phyloP scores from a whole-genome alignment of 2,797 vertebrate genomes.

The Dallia pectoralis region DNA sequence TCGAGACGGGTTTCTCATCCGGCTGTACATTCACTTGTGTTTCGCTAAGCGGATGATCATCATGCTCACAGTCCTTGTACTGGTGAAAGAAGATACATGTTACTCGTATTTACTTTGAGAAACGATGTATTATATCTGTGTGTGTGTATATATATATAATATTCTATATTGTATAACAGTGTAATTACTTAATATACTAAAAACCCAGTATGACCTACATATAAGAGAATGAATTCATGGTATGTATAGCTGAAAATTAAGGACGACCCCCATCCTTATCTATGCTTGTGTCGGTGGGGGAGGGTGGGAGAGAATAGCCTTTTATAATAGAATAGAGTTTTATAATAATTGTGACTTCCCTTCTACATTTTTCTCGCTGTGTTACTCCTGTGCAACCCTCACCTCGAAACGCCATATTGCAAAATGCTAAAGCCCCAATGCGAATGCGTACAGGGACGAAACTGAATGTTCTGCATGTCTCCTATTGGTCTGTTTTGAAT shows the following conservation, averaged over 20 bases:
- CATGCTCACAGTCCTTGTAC: background rate
- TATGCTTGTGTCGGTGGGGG: background rate
- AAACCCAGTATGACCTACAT: background rate
- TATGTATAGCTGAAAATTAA: slow-evolving; percentile 10
- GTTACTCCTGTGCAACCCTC: background rate
- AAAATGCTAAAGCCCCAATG: background rate
- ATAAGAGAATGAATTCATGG: background rate
- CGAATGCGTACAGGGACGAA: background rate
- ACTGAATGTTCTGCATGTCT: background rate
- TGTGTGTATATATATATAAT: too few relatives aligned
- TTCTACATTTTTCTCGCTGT: background rate
- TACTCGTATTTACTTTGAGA: background rate
- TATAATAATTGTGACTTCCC: slow-evolving; percentile 1
- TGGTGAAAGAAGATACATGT: background rate
- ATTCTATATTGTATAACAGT: background rate
- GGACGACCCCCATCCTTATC: background rate
- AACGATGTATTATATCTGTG: background rate
- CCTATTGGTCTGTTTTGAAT: slow-evolving; percentile 2
- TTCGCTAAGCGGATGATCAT: slow-evolving; percentile 3
- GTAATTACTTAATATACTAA: background rate
- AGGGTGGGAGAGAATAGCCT: slow-evolving; percentile 5
- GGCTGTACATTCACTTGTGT: background rate
- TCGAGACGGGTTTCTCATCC: slow-evolving; percentile 10
- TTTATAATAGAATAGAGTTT: background rate
- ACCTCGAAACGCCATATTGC: slow-evolving; percentile 16